A percentile compares a stretch with the other conserved stretches of the same genome.
phyloP scores from a whole-genome alignment of 2,113 vertebrate species.

The Melozone crissalis region DNA sequence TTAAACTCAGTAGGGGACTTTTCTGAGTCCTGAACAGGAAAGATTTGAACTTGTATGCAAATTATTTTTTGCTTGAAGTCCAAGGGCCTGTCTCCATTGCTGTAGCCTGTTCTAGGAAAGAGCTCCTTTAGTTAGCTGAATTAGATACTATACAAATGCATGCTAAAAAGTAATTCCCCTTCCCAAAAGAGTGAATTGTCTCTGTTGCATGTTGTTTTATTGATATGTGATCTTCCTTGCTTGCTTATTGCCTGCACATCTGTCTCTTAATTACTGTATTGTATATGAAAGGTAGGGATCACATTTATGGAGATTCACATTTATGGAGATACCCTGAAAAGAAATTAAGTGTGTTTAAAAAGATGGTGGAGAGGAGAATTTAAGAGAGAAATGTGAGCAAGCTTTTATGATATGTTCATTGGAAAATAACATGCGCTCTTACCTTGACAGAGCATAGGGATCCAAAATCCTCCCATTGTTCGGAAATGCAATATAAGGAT shows the following conservation, averaged over 20 bases:
- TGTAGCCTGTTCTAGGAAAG: neutral
- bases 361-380: neutral
- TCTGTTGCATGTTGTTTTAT: neutral
- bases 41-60: conserved; percentile 5
- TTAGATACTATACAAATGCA: neutral
- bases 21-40: neutral
- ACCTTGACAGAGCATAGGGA: neutral
- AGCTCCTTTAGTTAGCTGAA: neutral
- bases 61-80: neutral
- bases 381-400: neutral
- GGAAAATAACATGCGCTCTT: neutral
- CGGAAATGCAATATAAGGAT: neutral
- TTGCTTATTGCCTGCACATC: neutral
- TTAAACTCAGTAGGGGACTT: neutral
- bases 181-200: neutral
- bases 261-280: neutral
- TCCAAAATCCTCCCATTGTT: neutral
- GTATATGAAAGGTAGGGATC: neutral
- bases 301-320: neutral
- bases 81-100: neutral
- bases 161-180: neutral
- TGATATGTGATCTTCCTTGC: neutral
- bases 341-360: neutral
- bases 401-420: rapidly evolving
- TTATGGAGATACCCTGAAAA: neutral